Percentiles rank a stretch among this genome's conserved stretches.
These are phyloP conservation scores for Dicyrtoma fusca DNA, from an alignment of 2,888 invertebrate genomes.

Conservation along the genomic window DNA sequence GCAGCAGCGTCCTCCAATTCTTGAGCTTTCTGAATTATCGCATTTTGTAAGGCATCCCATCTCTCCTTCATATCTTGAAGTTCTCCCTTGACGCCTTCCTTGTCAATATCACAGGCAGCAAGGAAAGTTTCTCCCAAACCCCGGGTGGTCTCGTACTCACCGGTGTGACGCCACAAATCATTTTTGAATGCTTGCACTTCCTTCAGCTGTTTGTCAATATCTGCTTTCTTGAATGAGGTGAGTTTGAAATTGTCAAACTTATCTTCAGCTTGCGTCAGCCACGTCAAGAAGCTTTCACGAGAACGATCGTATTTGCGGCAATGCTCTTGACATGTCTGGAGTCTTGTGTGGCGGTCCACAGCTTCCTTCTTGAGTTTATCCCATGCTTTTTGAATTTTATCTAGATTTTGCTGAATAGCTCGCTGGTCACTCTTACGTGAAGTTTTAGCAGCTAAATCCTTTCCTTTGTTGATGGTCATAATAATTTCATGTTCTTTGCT, in stretches of 20 bases:
- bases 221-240: conserved; percentile 76
- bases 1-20: conserved; percentile 79
- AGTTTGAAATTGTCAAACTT: conserved; percentile 77
- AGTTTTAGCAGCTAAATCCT: conserved; percentile 66
- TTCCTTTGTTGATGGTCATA: conserved; percentile 89
- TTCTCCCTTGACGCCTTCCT: conserved; percentile 83
- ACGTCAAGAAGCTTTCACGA: conserved; percentile 82
- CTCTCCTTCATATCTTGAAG: conserved; percentile 79
- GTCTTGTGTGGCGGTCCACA: conserved; percentile 79
- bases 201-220: conserved; percentile 83
- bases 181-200: conserved; percentile 88
- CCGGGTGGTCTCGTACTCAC: conserved; percentile 88
- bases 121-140: conserved; percentile 86
- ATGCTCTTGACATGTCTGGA: conserved; percentile 86
- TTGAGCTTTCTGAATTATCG: conserved; percentile 74
- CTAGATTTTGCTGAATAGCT: conserved; percentile 75
- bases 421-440: conserved; percentile 64
- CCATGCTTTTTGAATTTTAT: conserved; percentile 89
- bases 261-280: conserved; percentile 85
- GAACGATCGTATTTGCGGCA: conserved; percentile 86
- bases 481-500: conserved; percentile 90
- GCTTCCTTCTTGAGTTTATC: conserved; percentile 86
- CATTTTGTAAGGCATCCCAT: conserved; percentile 90
- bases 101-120: conserved; percentile 84
- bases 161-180: conserved; percentile 90